phyloP scores from a whole-genome alignment of 2,888 invertebrate species.

The Tachina grossa region DNA sequence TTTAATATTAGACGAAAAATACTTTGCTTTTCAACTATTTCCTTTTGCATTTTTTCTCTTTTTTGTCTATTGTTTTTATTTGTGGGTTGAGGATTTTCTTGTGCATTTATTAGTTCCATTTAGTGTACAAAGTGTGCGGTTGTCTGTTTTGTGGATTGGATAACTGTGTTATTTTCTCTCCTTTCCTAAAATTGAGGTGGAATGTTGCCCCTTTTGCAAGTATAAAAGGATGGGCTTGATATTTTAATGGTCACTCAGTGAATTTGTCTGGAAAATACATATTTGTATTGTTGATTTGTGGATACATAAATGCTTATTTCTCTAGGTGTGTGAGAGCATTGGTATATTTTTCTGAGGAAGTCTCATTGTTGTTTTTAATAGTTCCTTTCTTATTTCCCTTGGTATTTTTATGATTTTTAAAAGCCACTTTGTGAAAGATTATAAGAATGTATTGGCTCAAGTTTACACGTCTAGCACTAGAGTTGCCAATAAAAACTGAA shows the following conservation, averaged over 20 bases:
- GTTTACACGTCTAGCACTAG: conserved; percentile 42
- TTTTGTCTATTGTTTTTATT: neutral
- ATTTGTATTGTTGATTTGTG: conserved; percentile 43
- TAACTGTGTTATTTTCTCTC: conserved; percentile 2
- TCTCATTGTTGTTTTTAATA: conserved; percentile 52
- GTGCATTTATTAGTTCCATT: conserved; percentile 39
- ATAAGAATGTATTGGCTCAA: conserved; percentile 61
- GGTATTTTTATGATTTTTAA: conserved; percentile 70
- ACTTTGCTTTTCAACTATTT: neutral
- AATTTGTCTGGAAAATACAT: conserved; percentile 53
- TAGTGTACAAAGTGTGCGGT: conserved; percentile 37
- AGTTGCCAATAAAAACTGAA: conserved; percentile 44
- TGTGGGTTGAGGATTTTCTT: conserved; percentile 18
- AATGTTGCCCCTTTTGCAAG: neutral
- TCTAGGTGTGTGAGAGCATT: neutral
- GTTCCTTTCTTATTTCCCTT: conserved; percentile 65
- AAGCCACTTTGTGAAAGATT: conserved; percentile 71
- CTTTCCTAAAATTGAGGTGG: neutral
- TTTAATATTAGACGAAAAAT: conserved; percentile 9
- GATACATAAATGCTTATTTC: neutral
- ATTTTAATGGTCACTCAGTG: conserved; percentile 70
- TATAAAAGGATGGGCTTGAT: conserved; percentile 17
- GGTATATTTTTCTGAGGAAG: conserved; percentile 17
- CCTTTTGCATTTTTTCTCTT: neutral
- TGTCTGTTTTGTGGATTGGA: conserved; percentile 29